A percentile compares a stretch with the other conserved stretches of the same genome.
phyloP scores from a whole-genome alignment of 1,140 invertebrate species.

The Plectus sambesii region DNA sequence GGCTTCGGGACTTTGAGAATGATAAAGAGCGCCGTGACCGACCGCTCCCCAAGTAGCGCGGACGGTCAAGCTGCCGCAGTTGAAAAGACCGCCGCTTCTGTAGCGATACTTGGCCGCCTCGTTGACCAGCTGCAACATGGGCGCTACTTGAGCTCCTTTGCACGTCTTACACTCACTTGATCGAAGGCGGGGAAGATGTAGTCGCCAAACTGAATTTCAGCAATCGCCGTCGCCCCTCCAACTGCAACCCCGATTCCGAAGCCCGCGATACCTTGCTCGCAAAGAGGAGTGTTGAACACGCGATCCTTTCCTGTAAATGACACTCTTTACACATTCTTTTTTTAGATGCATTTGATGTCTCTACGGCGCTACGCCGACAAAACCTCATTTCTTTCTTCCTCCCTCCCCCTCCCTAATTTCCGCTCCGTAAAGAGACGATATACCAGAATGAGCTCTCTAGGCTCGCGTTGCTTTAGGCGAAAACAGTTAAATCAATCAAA shows the following conservation, averaged over 20 bases:
- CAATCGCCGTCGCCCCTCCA: conserved; percentile 76
- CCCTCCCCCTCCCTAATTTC: no score
- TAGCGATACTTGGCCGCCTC: conserved; percentile 87
- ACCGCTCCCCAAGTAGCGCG: conserved; percentile 66
- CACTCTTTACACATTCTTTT: background rate
- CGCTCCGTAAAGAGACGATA: no score
- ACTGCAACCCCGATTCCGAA: conserved; percentile 89
- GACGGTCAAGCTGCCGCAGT: conserved; percentile 82
- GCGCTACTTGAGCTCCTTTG: background rate
- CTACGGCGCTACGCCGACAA: background rate
- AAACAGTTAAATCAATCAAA: no score
- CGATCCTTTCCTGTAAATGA: conserved; percentile 56
- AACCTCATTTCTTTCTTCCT: background rate
- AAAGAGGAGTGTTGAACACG: conserved; percentile 94
- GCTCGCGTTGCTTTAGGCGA: no score
- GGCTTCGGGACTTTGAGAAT: conserved; percentile 94
- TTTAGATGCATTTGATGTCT: background rate
- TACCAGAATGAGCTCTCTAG: no score
- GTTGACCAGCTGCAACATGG: conserved; percentile 52
- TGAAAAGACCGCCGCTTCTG: conserved; percentile 73
- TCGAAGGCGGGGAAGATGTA: conserved; percentile 99
- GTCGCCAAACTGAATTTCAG: conserved; percentile 98
- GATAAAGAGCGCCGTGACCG: conserved; percentile 87
- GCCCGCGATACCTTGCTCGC: conserved; percentile 93
- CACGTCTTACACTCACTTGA: conserved; percentile 65